Evolutionary conservation across 2,113 vertebrate species (phyloP).

Genomic region (Nerophis lumbriciformis): DNA sequence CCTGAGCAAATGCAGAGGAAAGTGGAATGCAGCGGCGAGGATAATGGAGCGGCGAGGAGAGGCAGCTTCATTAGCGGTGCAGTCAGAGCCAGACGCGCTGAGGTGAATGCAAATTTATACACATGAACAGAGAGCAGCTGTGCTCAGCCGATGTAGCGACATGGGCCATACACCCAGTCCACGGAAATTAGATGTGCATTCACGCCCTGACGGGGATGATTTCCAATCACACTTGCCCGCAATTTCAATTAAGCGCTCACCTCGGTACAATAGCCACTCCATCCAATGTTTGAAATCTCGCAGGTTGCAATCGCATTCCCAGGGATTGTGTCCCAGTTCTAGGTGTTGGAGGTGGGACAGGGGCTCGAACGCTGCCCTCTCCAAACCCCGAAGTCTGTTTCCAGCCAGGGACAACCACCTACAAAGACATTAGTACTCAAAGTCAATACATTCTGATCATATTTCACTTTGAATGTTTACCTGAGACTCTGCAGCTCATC

Average conservation of each 20-base stretch:
- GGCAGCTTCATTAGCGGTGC: conserved; percentile 56
- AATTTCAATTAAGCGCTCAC: conserved; percentile 58
- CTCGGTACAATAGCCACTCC: conserved; percentile 97
- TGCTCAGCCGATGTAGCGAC: conserved; percentile 45
- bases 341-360: conserved; percentile 85
- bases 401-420: conserved; percentile 87
- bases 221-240: conserved; percentile 11
- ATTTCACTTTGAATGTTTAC: conserved; percentile 6
- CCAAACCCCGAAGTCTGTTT: conserved; percentile 88
- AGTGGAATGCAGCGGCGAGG: conserved; percentile 14
- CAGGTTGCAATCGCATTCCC: conserved; percentile 97
- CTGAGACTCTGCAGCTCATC: conserved; percentile 82
- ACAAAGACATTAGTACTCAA: not conserved
- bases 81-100: conserved; percentile 46
- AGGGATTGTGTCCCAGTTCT: conserved; percentile 91
- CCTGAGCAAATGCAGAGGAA: conserved; percentile 22
- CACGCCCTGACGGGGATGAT: conserved; percentile 9
- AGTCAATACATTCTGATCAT: not conserved
- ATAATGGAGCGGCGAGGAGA: conserved; percentile 31
- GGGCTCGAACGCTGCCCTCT: conserved; percentile 92
- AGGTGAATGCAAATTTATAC: conserved; percentile 62
- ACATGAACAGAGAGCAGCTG: conserved; percentile 53
- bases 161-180: conserved; percentile 15
- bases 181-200: conserved; percentile 27
- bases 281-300: conserved; percentile 98